These are phyloP conservation scores for Odontocerum albicorne DNA, from an alignment of 2,888 invertebrate genomes.

Conservation along the genomic window DNA sequence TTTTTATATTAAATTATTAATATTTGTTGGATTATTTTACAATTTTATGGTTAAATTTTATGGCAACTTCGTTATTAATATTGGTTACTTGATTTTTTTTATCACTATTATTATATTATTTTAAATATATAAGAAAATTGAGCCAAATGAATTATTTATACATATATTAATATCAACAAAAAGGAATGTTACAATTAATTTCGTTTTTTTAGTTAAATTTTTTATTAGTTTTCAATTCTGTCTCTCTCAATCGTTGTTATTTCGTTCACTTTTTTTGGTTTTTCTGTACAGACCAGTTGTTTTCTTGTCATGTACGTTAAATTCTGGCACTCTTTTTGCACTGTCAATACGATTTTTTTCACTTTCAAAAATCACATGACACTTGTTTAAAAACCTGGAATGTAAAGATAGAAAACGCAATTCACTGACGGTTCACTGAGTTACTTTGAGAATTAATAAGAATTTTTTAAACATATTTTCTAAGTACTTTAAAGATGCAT, in stretches of 20 bases:
- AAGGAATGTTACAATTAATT: constrained; percentile 30
- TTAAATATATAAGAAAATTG: constrained; percentile 16
- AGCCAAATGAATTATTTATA: constrained; percentile 12
- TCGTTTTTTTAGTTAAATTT: constrained; percentile 14
- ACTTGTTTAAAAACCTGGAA: constrained; percentile 8
- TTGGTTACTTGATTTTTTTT: constrained; percentile 11
- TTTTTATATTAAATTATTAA: not conserved
- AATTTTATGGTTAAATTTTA: constrained; percentile 15
- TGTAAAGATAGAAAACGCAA: not conserved
- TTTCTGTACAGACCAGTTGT: too few relatives aligned
- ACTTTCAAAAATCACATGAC: constrained; percentile 23
- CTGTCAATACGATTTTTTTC: constrained; percentile 22
- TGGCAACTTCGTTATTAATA: constrained; percentile 29
- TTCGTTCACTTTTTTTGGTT: too few relatives aligned
- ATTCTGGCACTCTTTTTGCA: too few relatives aligned
- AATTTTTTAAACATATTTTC: not conserved
- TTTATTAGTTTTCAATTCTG: too few relatives aligned
- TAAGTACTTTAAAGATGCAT: not conserved
- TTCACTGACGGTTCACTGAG: not conserved
- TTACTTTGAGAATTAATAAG: not conserved
- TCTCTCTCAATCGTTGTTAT: not conserved
- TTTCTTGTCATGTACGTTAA: too few relatives aligned
- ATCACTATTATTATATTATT: constrained; percentile 6
- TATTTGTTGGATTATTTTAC: not conserved
- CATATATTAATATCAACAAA: not conserved